These are phyloP conservation scores for Gracilinanus agilis DNA, from an alignment of 2,113 vertebrate genomes.

Conservation along the genomic window DNA sequence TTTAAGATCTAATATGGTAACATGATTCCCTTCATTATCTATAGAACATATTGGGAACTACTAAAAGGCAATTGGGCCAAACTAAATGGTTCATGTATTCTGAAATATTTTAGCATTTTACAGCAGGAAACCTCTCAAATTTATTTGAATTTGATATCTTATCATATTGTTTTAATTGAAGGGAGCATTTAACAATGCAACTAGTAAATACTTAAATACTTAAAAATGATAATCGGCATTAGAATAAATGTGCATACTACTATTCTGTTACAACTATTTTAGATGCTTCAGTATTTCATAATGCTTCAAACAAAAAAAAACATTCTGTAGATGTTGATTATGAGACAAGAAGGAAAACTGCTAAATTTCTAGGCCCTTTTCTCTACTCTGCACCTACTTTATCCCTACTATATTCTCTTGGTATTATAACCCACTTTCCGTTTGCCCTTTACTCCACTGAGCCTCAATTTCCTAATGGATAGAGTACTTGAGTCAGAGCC, in stretches of 20 bases:
- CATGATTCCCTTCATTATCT: background rate
- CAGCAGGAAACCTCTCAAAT: slow-evolving; percentile 25
- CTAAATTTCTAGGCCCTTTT: background rate
- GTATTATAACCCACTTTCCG: background rate
- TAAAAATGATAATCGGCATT: background rate
- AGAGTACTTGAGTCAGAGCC: background rate
- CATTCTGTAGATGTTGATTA: background rate
- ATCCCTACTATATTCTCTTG: background rate
- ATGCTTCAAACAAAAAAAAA: background rate
- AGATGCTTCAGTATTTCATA: background rate
- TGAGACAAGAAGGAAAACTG: background rate
- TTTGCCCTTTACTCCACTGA: background rate
- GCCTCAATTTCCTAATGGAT: background rate
- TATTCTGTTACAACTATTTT: background rate
- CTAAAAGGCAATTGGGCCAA: background rate
- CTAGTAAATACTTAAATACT: background rate
- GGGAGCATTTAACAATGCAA: background rate
- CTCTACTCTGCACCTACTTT: background rate
- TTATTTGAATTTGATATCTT: background rate
- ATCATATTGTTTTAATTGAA: background rate
- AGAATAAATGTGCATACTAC: background rate
- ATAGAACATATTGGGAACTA: background rate
- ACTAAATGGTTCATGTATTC: background rate
- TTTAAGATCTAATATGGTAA: slow-evolving; percentile 33
- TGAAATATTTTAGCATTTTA: slow-evolving; percentile 36